Percentiles rank a stretch among this genome's conserved stretches.
Conservation (phyloP, 2,888 invertebrate species). For the Molanna angustata region DNA sequence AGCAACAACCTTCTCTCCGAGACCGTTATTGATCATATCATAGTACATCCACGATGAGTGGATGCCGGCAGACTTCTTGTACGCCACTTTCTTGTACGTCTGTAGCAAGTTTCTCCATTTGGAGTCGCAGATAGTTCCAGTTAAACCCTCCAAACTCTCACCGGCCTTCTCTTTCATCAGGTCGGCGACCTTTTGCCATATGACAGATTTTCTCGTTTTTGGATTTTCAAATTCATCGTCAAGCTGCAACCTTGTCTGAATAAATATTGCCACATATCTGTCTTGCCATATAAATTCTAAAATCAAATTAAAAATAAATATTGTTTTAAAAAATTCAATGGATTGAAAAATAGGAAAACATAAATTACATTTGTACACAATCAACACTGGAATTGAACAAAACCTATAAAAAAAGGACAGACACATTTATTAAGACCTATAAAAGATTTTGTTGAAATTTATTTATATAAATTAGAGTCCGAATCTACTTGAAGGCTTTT, state of each 20-base stretch:
- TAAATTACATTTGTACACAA: too few relatives aligned
- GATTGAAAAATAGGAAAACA: too few relatives aligned
- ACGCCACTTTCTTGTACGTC: slow-evolving; percentile 10
- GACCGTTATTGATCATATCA: slow-evolving; percentile 7
- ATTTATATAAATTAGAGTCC: too few relatives aligned
- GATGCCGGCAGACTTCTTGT: slow-evolving; percentile 7
- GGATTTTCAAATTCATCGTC: slow-evolving; percentile 14
- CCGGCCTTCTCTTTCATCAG: slow-evolving; percentile 5
- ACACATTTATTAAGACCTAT: too few relatives aligned
- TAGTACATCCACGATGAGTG: slow-evolving; percentile 8
- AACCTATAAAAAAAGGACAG: too few relatives aligned
- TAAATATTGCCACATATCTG: slow-evolving; percentile 4
- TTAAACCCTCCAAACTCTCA: slow-evolving; percentile 5
- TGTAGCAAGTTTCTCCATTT: slow-evolving; percentile 13
- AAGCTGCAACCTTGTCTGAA: not conserved
- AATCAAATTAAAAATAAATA: slow-evolving; percentile 5
- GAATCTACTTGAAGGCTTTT: too few relatives aligned
- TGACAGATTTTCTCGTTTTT: slow-evolving; percentile 3
- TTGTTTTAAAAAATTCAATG: too few relatives aligned
- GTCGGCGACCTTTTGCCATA: slow-evolving; percentile 8
- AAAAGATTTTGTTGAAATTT: too few relatives aligned
- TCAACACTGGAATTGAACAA: too few relatives aligned
- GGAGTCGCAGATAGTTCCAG: slow-evolving; percentile 1
- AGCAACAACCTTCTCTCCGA: slow-evolving; percentile 7
- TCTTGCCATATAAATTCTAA: slow-evolving; percentile 13